Evolutionary conservation across 1,140 invertebrate genomes (phyloP).

Genomic region (honey bee (Apis mellifera)): Amel_HAv3.1 CM009939.2:11619501-11620000

Average conservation of each 20-base stretch:
- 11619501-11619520: background rate
- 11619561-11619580: too few species aligned
- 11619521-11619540: background rate
- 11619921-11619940: background rate
- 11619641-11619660: background rate
- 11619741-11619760: background rate
- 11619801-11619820: constrained; percentile 56
- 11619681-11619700: background rate
- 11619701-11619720: constrained; percentile 42
- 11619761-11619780: background rate
- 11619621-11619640: background rate
- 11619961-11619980: too few species aligned
- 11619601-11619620: background rate
- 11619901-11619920: background rate
- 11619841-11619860: constrained; percentile 32
- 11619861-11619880: background rate
- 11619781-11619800: background rate
- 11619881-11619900: background rate
- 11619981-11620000: background rate
- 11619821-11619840: constrained; percentile 58
- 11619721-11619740: background rate
- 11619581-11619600: background rate
- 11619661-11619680: too few species aligned
- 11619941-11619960: background rate
- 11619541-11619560: too few species aligned